Base-by-base conservation (phyloP, 2,113 vertebrate species). In the Fukomys damarensis region DNA sequence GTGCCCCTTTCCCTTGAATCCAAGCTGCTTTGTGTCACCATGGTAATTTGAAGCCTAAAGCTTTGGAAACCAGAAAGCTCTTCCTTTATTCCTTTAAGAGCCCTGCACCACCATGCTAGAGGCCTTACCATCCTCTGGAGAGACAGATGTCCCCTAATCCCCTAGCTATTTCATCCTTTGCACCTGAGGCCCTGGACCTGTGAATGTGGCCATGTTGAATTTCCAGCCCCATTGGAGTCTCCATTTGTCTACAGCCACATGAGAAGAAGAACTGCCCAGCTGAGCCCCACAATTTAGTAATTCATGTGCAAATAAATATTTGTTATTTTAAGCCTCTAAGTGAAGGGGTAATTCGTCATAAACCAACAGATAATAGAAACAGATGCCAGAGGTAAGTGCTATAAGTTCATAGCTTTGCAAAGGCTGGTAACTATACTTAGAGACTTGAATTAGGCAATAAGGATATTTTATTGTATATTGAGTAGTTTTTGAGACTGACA, bases 401-500 rank as follows among this genome's bases (percentile, higher is more conserved):
- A 12, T 6, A 43, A 74, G 32, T 9, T 7, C 28, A 49, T 32
- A 81, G 46, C 5, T 52, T 90, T 77, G 19, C 12, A 76, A 65
- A 82, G 38, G 10, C 38, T 11, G 10, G 8, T 5, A 54, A 38
- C n/a, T 24, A 0, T 0, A 38, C 10, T 35, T 24, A 30, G 3
- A 92, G 58, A 14, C 38, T 68, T 86, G 22, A 43, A 20, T 30
- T 38, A 59, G 1, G 8, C 16, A 17, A 3, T 79, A 35, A 59
- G 43, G 22, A 83, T 54, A 83, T 24, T 38, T 35, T 22, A 13
- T 46, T 89, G 35, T 56, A 86, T 8, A 30, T 0, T 59, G 35
- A 83, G 14, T 41, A 56, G 58, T 54, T 89, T 26, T 76, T 82
- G 32, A 79, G 43, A 77, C 76, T 88, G 79, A 83, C 61, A 83